phyloP scores from a whole-genome alignment of 2,113 vertebrate genomes.

The Albula goreensis region DNA sequence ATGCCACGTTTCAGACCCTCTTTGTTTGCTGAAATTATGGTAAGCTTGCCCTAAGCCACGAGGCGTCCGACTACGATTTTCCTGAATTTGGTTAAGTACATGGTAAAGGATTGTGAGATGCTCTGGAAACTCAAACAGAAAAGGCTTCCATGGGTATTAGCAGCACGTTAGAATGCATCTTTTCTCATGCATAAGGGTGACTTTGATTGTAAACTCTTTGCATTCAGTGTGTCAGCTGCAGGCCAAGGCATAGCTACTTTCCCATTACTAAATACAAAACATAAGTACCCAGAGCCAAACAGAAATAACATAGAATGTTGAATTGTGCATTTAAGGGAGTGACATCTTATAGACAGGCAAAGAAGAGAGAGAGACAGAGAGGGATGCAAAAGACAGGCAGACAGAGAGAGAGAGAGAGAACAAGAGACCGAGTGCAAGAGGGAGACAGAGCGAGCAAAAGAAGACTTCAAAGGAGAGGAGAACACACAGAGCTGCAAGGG shows the following conservation, averaged over 20 bases:
- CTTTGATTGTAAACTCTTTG: neutral
- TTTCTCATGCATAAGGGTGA: neutral
- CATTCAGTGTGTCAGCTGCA: too few species aligned
- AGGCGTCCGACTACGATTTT: neutral
- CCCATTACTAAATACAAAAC: neutral
- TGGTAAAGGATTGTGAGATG: neutral
- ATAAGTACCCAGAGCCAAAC: neutral
- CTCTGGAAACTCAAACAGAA: neutral
- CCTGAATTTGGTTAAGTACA: neutral
- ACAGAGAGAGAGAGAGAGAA: neutral
- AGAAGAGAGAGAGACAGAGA: neutral
- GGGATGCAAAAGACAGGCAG: neutral
- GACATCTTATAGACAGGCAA: neutral
- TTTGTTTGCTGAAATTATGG: neutral
- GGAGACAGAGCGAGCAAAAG: neutral
- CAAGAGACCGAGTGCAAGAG: neutral
- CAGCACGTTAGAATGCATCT: neutral
- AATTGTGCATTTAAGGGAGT: neutral
- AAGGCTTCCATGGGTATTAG: neutral
- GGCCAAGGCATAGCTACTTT: neutral
- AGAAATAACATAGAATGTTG: neutral
- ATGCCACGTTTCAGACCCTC: neutral
- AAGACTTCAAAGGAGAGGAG: conserved; percentile 24
- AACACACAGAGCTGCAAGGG: conserved; percentile 21
- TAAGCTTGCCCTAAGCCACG: neutral